Evolutionary conservation across 1,140 invertebrate species (phyloP), one percentile per base, ranked within the genome.

Genomic region (Drosophila suzukii): DNA sequence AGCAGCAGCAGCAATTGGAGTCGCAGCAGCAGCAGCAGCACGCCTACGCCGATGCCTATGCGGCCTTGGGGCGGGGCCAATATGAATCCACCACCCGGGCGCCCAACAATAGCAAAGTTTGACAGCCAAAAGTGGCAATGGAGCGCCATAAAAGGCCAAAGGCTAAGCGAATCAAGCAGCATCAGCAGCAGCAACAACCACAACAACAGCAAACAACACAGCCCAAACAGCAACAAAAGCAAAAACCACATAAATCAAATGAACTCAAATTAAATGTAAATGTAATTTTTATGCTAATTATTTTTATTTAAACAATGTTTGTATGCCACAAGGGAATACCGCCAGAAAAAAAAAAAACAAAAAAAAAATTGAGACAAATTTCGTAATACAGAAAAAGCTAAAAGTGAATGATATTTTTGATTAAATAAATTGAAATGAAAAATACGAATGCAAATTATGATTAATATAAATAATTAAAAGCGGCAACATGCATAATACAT

Each of bases 1-100:
- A 58, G 36, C 55, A 94, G 82, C 93, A 93, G 24, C 58, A 66
- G 34, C 62, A 77, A 66, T 93, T 59, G 11, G 58, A 65, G 5
- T 56, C 67, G 13, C 81, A 93, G 63, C 78, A 62, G 15, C 75
- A 79, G 20, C 78, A 82, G 39, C 78, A 62, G 15, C 75, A 79
- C 17, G 76, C 76, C 32, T 90, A 89, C 53, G 78, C 90, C 39
- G 95, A 95, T 91, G 94, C 95, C 74, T 94, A 94, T 76, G 95
- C 95, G 75, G 95, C 95, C 91, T 92, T 93, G 88, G 93, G 94
- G 90, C 93, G 94, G 88, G 85, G 93, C 91, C 93, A 93, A 77
- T 89, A 93, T 91, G 92, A 93, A 91, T 92, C 92, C 92, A 91
- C 85, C 36, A 80, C 84, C 78, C 93, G 93, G 91, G 75, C 84